Percentiles rank a stretch among this genome's conserved stretches.
Conservation (phyloP, 2,113 vertebrate species). For the Callaeas wilsoni region DNA sequence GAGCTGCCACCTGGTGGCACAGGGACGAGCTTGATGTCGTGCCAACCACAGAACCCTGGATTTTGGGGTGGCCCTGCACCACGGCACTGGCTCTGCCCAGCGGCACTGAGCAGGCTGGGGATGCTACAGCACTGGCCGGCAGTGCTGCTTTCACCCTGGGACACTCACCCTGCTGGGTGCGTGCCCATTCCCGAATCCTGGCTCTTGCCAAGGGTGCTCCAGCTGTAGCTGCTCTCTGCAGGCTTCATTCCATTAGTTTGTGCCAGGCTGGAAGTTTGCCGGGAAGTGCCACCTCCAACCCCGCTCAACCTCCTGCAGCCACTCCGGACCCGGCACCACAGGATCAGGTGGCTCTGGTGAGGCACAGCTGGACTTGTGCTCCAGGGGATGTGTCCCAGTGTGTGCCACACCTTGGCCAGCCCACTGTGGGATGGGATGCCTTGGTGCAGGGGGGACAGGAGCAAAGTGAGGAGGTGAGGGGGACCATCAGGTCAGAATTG, state of each 20-base stretch:
- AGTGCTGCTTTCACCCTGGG: background rate
- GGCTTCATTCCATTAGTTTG: background rate
- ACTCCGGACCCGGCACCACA: fast-evolving
- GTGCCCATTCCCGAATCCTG: background rate
- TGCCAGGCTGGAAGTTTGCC: background rate
- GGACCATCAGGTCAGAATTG: fast-evolving
- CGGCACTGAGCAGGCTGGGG: background rate
- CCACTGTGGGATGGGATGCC: fast-evolving
- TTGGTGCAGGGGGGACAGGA: background rate
- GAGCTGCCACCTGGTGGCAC: conserved; percentile 36
- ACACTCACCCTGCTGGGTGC: background rate
- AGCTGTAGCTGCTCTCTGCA: background rate
- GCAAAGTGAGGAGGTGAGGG: background rate
- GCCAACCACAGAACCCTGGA: background rate
- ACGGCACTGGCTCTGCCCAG: background rate
- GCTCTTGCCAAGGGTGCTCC: background rate
- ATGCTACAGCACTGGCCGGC: fast-evolving
- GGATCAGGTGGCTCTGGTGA: background rate
- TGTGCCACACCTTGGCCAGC: background rate
- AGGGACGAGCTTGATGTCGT: background rate
- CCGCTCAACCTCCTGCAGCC: fast-evolving
- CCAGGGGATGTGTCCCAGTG: fast-evolving
- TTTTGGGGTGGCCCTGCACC: background rate
- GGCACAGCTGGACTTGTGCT: background rate
- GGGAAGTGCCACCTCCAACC: background rate